Conservation (phyloP, 2,113 vertebrate genomes). For the Myotis davidii region DNA sequence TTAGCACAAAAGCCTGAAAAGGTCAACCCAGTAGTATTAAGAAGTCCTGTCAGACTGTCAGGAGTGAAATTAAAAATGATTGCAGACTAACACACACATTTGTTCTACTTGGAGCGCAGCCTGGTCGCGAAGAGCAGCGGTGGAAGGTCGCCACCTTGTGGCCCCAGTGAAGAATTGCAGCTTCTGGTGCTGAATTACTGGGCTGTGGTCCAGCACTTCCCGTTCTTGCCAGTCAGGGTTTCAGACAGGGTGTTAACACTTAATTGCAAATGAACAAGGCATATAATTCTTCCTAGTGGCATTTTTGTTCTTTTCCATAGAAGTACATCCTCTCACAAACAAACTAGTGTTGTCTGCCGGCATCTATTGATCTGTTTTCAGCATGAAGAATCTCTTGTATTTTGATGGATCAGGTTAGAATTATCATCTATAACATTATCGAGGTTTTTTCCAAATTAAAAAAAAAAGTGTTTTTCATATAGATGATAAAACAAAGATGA, state of each 20-base stretch:
- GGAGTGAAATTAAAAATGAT: slow-evolving; percentile 46
- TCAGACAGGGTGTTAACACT: not conserved
- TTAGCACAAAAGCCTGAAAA: slow-evolving; percentile 50
- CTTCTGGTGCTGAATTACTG: fast-evolving
- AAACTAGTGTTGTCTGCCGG: not conserved
- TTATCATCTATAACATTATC: not conserved
- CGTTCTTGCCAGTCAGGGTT: not conserved
- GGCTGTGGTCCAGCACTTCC: not conserved
- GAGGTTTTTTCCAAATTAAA: not conserved
- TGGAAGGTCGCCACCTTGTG: slow-evolving; percentile 67
- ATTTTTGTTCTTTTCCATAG: not conserved
- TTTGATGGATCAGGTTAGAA: not conserved
- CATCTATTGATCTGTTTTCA: not conserved
- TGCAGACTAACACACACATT: not conserved
- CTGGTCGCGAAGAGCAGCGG: not conserved
- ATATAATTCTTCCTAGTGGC: not conserved
- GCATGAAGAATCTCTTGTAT: not conserved
- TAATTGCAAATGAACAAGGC: not conserved
- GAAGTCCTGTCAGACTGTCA: not conserved
- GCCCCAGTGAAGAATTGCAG: not conserved
- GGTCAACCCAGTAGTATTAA: slow-evolving; percentile 35
- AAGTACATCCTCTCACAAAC: not conserved
- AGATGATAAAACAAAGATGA: not conserved
- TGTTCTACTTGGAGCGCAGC: not conserved
- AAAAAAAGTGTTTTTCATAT: not conserved